These are phyloP conservation scores for Labeo calbasu DNA, from an alignment of 2,797 vertebrate genomes.

Conservation along the genomic window DNA sequence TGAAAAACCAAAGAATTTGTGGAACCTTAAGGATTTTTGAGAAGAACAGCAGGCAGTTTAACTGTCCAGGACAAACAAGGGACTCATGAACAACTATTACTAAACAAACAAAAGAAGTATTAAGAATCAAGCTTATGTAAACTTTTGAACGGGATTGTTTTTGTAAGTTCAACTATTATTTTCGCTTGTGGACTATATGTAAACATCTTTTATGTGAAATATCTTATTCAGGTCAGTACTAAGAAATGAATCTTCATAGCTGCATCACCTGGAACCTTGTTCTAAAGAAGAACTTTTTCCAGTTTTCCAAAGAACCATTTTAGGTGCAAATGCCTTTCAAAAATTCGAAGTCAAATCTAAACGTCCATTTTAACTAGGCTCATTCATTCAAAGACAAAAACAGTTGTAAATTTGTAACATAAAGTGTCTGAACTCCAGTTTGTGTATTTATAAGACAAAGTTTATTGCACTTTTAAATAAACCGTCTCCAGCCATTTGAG, in stretches of 20 bases:
- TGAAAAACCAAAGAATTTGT: too few species aligned
- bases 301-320: background rate
- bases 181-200: too few species aligned
- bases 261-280: background rate
- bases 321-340: background rate
- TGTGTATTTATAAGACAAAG: background rate
- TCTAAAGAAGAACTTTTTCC: background rate
- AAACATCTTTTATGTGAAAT: too few species aligned
- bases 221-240: too few species aligned
- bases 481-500: background rate
- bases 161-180: too few species aligned
- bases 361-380: background rate
- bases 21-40: too few species aligned
- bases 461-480: slow-evolving; percentile 30
- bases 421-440: background rate
- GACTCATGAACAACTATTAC: too few species aligned
- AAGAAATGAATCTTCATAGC: background rate
- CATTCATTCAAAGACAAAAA: background rate
- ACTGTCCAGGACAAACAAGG: too few species aligned
- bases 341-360: background rate
- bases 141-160: too few species aligned
- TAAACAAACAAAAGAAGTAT: too few species aligned
- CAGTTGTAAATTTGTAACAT: background rate
- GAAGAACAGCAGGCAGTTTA: too few species aligned
- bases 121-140: too few species aligned